Base-by-base conservation (phyloP, 2,888 invertebrate genomes). In the Eilema caniola region DNA sequence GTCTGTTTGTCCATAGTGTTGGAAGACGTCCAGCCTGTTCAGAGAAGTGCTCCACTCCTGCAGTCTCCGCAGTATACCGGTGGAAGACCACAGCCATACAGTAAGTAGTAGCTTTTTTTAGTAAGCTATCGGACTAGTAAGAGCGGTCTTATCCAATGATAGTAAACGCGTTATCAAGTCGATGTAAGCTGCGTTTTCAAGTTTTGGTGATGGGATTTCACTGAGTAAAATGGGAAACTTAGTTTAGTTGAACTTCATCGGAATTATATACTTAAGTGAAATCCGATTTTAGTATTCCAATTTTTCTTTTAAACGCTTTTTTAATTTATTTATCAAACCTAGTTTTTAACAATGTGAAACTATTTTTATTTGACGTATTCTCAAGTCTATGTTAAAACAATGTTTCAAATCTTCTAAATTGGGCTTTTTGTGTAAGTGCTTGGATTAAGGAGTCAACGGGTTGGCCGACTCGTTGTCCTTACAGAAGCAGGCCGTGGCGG, bases 21-120 rank as follows among this genome's bases (percentile, higher is more conserved):
- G 10, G 95, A 95, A 56, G 95, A 95, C 0, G 89, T 90, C 2
- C 93, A 88, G 74, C 94, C 94, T 0, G 90, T 92, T 33, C 94
- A 94, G 79, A 95, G 98, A 85, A 98, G 98, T 82, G 98, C 98
- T 63, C 98, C 98, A 67, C 96, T 98, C 79, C 96, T 98, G 71
- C 98, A 98, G 93, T 98, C 98, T 86, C 98, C 98, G 77, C 97
- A 98, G 93, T 98, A 97, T 91, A 95, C 95, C 80, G 98, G 98
- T 79, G 97, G 98, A 76, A 96, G 98, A 85, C 98, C 98, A 79
- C 98, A 98, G 92, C 98, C 98, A 78, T 98, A 97, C 96, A 98
- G 98, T 98, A 96, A 98, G 97, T 97, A 12, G 1, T 37, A 85
- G 14, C 60, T 60, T 28, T 47, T 60, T 23, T 61, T 63, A 37